These are phyloP conservation scores for Popillia japonica DNA, from an alignment of 1,140 invertebrate genomes.

Conservation along the genomic window DNA sequence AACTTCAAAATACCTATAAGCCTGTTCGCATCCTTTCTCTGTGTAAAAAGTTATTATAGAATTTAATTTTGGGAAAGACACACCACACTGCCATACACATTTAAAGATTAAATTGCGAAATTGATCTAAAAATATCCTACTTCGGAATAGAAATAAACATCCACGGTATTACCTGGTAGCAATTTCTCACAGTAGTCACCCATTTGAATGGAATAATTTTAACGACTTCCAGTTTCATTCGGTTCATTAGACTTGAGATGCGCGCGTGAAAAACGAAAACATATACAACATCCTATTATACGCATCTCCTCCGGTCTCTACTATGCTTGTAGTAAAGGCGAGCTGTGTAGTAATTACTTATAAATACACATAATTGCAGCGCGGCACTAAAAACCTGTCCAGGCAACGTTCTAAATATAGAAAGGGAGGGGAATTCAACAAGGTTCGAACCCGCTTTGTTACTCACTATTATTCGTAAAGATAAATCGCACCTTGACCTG, in stretches of 20 bases:
- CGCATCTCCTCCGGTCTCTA: not conserved
- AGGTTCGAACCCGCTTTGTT: slow-evolving; percentile 7
- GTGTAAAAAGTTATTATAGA: no score
- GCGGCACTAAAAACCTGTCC: slow-evolving; percentile 30
- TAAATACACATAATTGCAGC: slow-evolving; percentile 34
- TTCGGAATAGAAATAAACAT: no score
- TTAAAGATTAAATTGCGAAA: no score
- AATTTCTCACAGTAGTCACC: not conserved
- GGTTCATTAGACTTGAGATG: slow-evolving; percentile 16
- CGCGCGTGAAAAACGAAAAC: slow-evolving; percentile 14
- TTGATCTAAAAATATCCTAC: no score
- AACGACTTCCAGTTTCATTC: slow-evolving; percentile 17
- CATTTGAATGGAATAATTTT: not conserved
- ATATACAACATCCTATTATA: slow-evolving; percentile 6
- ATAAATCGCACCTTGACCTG: slow-evolving; percentile 33
- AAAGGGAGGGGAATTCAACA: slow-evolving; percentile 25
- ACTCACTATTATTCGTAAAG: not conserved
- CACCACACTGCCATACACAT: no score
- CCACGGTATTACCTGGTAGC: no score
- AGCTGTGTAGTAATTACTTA: slow-evolving; percentile 14
- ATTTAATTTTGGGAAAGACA: no score
- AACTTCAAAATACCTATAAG: no score
- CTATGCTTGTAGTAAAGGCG: not conserved
- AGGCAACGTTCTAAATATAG: slow-evolving; percentile 26
- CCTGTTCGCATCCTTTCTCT: no score